Base-by-base conservation (phyloP, 2,113 vertebrate species). In the Suricata suricatta region DNA sequence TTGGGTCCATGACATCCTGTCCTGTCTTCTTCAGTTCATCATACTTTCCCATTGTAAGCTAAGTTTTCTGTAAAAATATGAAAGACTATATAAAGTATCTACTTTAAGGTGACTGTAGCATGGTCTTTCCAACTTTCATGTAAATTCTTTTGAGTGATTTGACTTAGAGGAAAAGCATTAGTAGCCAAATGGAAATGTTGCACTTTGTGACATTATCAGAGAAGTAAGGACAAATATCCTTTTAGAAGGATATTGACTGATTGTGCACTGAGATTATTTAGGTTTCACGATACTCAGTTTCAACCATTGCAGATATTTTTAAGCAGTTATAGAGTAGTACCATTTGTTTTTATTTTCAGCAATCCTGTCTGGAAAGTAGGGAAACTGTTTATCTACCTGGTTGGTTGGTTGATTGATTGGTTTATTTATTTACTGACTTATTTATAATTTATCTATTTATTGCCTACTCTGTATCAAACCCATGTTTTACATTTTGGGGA, bases 281-380 rank as follows among this genome's bases (percentile, higher is more conserved):
- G 54, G 33, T 11, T n/a, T 84, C 19, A 14, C 38, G 38, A 71
- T 86, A 93, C 2, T 86, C n/a, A 90, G 69, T 88, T 95, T 88
- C 19, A 93, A 52, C 12, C 5, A 33, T 31, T 38, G 6, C 16
- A 89, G 63, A 83, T 1, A 4, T 50, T 80, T 74, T 79, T 85
- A 33, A 66, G 31, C 63, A 86, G 27, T 66, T 82, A 83, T 27
- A 52, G 17, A 83, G 68, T 82, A 50, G n/a, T 68, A 52, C 60
- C 38, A 21, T 90, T 96, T 95, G 29, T 50, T 93, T 97, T 95
- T 91, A 68, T 74, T 91, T 93, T 85, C 33, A 60, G 31, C 93
- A 92, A 82, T 3, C 9, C 85, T 21, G 21, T 80, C 84, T 76
- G 27, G 33, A 47, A 90, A 91, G 17, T 11, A 64, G 52, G 80